Percentiles rank a stretch among this genome's conserved stretches.
Evolutionary conservation across 53 echinoderm and acorn worm genomes (phyloP).

Genomic region (Echinarachnius parma): DNA sequence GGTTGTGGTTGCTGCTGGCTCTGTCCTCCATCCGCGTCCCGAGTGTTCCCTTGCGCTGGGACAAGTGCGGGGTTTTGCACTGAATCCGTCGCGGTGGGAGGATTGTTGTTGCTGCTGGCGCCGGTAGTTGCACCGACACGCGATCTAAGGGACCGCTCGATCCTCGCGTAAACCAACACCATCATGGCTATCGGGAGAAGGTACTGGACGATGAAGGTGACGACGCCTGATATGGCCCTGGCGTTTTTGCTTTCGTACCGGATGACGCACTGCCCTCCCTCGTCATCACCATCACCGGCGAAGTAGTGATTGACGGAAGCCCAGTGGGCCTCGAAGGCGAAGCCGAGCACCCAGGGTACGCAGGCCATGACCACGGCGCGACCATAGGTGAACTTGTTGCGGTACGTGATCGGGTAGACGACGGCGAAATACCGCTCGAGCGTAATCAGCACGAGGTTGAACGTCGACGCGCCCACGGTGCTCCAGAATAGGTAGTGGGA

Average conservation of each 20-base stretch:
- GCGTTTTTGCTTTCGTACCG: background rate
- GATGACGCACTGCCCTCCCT: background rate
- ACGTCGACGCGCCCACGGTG: constrained; percentile 42
- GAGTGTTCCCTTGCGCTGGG: no score
- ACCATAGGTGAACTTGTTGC: constrained; percentile 5
- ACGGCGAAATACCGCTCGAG: constrained; percentile 62
- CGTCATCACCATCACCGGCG: no score
- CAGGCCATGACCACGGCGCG: background rate
- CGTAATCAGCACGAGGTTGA: constrained; percentile 55
- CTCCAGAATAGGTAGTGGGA: constrained; percentile 64
- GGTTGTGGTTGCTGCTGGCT: no score
- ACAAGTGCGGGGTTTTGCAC: no score
- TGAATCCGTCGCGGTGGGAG: no score
- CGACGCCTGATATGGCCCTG: background rate
- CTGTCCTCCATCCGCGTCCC: no score
- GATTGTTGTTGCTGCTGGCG: no score
- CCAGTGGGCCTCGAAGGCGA: constrained; percentile 33
- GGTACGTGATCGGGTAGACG: constrained; percentile 51
- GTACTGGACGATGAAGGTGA: background rate
- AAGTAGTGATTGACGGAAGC: constrained; percentile 22
- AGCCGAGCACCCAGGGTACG: constrained; percentile 13
- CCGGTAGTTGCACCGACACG: background rate
- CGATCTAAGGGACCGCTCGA: constrained; percentile 15
- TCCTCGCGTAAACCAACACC: constrained; percentile 12
- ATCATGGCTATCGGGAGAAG: constrained; percentile 15